Evolutionary conservation across 2,888 invertebrate genomes (phyloP).

Genomic region (Morpho achilles): DNA sequence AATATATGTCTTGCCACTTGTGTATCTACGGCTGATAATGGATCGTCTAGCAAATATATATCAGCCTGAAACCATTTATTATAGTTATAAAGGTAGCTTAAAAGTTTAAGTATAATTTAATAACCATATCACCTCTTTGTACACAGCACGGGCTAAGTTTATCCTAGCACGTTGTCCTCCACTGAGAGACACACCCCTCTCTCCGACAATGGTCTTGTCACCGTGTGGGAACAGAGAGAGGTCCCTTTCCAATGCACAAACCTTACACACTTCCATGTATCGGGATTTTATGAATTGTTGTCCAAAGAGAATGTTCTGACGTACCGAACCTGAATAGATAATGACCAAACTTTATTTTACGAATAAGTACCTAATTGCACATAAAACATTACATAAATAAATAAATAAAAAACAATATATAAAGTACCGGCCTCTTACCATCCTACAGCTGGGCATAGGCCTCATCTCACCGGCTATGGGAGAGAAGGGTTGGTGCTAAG

Average conservation of each 20-base stretch:
- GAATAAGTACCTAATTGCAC: neutral
- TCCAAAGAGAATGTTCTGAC: constrained; percentile 96
- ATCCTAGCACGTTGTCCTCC: constrained; percentile 89
- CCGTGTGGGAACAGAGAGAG: constrained; percentile 87
- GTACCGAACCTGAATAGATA: constrained; percentile 80
- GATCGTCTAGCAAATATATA: constrained; percentile 87
- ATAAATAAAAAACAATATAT: too few relatives aligned
- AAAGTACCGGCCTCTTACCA: too few relatives aligned
- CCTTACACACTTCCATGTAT: constrained; percentile 83
- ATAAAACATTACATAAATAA: neutral
- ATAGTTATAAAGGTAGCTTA: neutral
- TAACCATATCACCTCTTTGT: constrained; percentile 63
- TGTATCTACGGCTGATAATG: constrained; percentile 86
- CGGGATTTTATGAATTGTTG: constrained; percentile 79
- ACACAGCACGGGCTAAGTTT: constrained; percentile 82
- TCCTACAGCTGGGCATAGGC: too few relatives aligned
- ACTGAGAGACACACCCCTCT: constrained; percentile 89
- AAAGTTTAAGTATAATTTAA: neutral
- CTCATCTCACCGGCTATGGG: too few relatives aligned
- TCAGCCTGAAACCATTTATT: constrained; percentile 76
- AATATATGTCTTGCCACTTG: constrained; percentile 85
- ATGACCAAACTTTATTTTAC: neutral
- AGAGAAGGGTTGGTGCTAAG: too few relatives aligned
- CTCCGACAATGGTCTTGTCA: constrained; percentile 91
- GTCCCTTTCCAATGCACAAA: constrained; percentile 86